These are phyloP conservation scores for Tipula helvola DNA, from an alignment of 2,888 invertebrate genomes.

Conservation along the genomic window DNA sequence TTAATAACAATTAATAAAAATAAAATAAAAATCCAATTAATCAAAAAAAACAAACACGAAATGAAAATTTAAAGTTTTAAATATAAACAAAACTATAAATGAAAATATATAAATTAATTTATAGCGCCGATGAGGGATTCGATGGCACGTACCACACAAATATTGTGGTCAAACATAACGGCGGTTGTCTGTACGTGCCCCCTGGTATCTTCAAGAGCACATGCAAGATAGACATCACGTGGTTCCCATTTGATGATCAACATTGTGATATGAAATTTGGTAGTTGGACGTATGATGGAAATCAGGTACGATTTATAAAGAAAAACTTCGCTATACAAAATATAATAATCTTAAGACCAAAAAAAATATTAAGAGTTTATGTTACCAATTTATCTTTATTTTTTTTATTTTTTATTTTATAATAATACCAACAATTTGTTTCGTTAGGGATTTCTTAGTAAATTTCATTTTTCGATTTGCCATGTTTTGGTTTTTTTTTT, in stretches of 20 bases:
- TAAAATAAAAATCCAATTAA: slow-evolving; percentile 12
- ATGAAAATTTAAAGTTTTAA: slow-evolving; percentile 9
- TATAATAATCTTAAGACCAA: not conserved
- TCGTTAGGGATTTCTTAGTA: not conserved
- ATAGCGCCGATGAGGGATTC: slow-evolving; percentile 99
- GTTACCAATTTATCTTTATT: not conserved
- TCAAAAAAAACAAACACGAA: slow-evolving; percentile 5
- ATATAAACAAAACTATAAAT: slow-evolving; percentile 17
- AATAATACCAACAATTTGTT: not conserved
- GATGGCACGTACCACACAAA: slow-evolving; percentile 99
- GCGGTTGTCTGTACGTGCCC: slow-evolving; percentile 97
- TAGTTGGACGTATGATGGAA: slow-evolving; percentile 99
- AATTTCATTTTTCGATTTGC: not conserved
- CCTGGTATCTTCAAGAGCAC: slow-evolving; percentile 99
- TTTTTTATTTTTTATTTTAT: not conserved
- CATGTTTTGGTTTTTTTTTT: not conserved
- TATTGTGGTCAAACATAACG: slow-evolving; percentile 97
- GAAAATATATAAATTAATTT: slow-evolving; percentile 30
- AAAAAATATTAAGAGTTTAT: not conserved
- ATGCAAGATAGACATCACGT: slow-evolving; percentile 99
- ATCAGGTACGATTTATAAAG: slow-evolving; percentile 54
- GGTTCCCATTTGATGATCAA: slow-evolving; percentile 99
- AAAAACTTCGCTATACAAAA: slow-evolving; percentile 18
- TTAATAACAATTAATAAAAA: slow-evolving; percentile 11
- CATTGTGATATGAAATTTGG: slow-evolving; percentile 99